Conservation (phyloP, 2,888 invertebrate species). For the Gymnoscelis rufifasciata region DNA sequence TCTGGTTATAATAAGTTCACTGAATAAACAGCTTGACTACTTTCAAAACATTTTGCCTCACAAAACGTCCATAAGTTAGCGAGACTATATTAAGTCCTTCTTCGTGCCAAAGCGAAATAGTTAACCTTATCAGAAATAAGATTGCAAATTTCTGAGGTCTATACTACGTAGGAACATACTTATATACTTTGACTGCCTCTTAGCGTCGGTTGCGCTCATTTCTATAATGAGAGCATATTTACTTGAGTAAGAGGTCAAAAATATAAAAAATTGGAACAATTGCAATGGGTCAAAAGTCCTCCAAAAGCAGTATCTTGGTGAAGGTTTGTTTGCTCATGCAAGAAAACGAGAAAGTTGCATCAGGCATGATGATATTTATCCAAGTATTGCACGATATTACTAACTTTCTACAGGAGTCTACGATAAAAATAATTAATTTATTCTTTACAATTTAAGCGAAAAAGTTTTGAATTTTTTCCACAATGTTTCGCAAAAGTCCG, state of each 20-base stretch:
- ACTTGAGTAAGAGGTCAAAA: neutral
- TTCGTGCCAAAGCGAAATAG: too few species aligned
- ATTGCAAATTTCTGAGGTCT: too few species aligned
- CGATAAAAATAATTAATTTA: neutral
- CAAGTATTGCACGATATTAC: neutral
- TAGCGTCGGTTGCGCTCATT: too few species aligned
- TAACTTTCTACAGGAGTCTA: slow-evolving; percentile 6
- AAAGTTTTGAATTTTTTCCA: neutral
- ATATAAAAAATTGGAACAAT: neutral
- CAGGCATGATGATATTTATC: slow-evolving; percentile 6
- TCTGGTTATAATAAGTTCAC: too few species aligned
- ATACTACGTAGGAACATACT: too few species aligned
- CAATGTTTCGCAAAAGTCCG: slow-evolving; percentile 8
- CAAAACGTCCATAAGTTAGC: too few species aligned
- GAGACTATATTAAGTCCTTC: too few species aligned
- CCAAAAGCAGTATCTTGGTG: slow-evolving; percentile 1
- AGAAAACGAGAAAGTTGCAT: slow-evolving; percentile 10
- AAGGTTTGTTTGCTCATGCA: slow-evolving; percentile 10
- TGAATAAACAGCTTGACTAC: too few species aligned
- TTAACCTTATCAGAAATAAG: too few species aligned
- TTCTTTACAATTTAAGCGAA: neutral
- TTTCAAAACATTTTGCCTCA: too few species aligned
- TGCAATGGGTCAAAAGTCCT: neutral
- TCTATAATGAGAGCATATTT: too few species aligned
- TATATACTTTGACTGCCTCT: too few species aligned